Conservation (phyloP, 2,888 invertebrate species). For the Bombylius discolor region DNA sequence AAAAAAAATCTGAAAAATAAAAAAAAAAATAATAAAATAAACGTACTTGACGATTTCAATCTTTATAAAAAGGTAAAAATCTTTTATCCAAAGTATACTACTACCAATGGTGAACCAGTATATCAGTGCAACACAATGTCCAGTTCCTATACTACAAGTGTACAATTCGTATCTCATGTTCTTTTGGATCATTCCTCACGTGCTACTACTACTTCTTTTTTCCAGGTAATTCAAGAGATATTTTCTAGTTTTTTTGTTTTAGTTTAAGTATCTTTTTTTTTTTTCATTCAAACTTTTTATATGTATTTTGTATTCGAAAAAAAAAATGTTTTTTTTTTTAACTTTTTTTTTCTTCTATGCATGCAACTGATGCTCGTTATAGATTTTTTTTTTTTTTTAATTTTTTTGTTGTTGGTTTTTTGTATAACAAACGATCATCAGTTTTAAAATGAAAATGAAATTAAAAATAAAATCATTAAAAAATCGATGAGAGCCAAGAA, state of each 20-base stretch:
- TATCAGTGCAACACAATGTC: no score
- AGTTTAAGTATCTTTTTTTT: neutral
- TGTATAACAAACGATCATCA: neutral
- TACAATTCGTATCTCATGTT: no score
- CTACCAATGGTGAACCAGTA: no score
- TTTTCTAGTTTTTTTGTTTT: neutral
- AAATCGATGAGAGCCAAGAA: neutral
- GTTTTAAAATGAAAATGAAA: neutral
- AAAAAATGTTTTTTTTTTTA: neutral
- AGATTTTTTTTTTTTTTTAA: neutral
- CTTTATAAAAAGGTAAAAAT: no score
- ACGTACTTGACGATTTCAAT: no score
- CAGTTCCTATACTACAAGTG: no score
- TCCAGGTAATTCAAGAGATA: conserved; percentile 4
- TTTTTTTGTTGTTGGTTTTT: no score
- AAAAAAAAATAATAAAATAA: no score
- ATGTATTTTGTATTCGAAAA: no score
- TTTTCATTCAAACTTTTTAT: neutral
- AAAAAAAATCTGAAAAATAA: no score
- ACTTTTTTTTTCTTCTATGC: neutral
- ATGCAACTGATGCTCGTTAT: neutral
- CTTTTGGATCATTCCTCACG: no score
- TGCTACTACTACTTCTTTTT: conserved; percentile 2
- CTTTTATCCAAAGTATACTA: no score
- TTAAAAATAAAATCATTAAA: neutral